Evolutionary conservation across 1,140 invertebrate genomes (phyloP), one percentile per base, ranked within the genome.

Genomic region (Anagrus nilaparvatae): DNA sequence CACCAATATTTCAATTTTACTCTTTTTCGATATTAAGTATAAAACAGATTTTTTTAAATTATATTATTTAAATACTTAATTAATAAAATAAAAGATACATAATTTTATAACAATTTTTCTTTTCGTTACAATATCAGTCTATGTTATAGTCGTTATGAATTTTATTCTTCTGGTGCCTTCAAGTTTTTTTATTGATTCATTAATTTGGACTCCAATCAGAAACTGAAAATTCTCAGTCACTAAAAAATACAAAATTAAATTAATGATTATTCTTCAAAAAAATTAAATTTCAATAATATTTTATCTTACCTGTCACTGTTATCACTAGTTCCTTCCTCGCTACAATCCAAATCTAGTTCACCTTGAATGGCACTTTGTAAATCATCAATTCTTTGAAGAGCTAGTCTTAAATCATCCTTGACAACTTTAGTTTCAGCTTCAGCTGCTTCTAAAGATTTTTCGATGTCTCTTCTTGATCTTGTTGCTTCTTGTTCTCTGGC

Each of bases 331-430:
- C 61, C 70, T 53, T 76, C 73, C 49, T 71, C 69, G 39, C 69
- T 70, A 45, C 67, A 67, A 21, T 71, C 69, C 23, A 72, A 56
- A 40, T 81, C 79, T 38, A 81, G 69, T 42, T 80, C 78, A 3
- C 76, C 86, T 55, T 87, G 81, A 58, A 90, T 81, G n/a, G 85
- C 86, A 51, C 79, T 76, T 52, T 89, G 86, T 7, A 91, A 63
- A 62, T 90, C 87, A 33, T 86, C 81, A 46, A 90, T 87, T 52
- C 87, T 70, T 59, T 88, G 84, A 48, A 88, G 64, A 5, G 87
- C 86, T 50, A 90, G 63, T 40, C 83, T 75, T 17, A 90, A 70
- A 65, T 90, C 87, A 35, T 81, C 74, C 44, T 73, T 69, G 0
- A 76, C 66, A 8, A 76, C 71, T 28, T 74, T 63, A 3, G 74